Conservation (phyloP, 1,140 invertebrate species). For the Diabrotica virgifera region DNA sequence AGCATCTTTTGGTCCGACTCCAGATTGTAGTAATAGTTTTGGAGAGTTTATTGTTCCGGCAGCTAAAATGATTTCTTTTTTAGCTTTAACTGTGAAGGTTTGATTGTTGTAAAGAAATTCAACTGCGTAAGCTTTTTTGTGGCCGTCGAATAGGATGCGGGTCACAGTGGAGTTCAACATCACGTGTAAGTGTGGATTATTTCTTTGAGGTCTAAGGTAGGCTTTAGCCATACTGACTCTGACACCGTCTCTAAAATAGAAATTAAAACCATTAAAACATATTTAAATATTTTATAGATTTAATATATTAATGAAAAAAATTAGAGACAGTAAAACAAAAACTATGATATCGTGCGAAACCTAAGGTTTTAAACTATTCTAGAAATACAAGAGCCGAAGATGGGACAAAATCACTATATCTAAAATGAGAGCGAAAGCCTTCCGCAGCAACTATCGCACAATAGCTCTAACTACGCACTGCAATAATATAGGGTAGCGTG, state of each 20-base stretch:
- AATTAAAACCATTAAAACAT: conserved; percentile 45
- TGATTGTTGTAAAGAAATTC: conserved; percentile 59
- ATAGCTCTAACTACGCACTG: too few species aligned
- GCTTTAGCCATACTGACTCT: conserved; percentile 75
- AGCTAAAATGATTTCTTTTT: conserved; percentile 62
- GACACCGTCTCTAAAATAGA: conserved; percentile 76
- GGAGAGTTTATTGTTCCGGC: conserved; percentile 70
- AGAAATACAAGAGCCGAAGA: too few species aligned
- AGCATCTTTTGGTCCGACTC: conserved; percentile 59
- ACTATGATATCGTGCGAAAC: too few species aligned
- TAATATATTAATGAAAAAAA: too few species aligned
- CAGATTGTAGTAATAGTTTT: conserved; percentile 75
- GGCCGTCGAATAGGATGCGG: conserved; percentile 61
- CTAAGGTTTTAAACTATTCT: too few species aligned
- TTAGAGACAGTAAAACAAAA: too few species aligned
- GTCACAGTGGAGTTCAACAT: conserved; percentile 72
- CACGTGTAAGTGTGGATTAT: conserved; percentile 69
- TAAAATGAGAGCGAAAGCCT: too few species aligned
- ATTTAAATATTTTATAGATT: conserved; percentile 27
- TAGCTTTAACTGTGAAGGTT: conserved; percentile 54
- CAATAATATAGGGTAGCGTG: too few species aligned
- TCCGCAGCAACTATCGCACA: too few species aligned
- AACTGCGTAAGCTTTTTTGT: conserved; percentile 63
- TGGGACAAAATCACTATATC: too few species aligned
- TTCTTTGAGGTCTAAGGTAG: conserved; percentile 79